A percentile compares a stretch with the other conserved stretches of the same genome.
These are phyloP conservation scores for Dasysyrphus albostriatus DNA, from an alignment of 2,888 invertebrate species.

Conservation along the genomic window DNA sequence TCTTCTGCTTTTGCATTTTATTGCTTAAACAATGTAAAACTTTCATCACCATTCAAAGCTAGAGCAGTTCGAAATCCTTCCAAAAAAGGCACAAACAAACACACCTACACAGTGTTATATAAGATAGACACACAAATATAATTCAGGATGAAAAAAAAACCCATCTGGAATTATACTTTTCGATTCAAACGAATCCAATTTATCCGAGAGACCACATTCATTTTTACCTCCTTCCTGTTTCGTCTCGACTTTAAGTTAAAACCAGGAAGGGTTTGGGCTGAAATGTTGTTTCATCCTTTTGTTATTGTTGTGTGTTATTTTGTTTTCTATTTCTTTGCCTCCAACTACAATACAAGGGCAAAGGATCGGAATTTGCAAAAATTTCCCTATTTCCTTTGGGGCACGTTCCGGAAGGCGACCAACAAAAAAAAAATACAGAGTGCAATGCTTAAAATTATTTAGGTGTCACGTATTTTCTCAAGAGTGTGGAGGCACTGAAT, in stretches of 20 bases:
- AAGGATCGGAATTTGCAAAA: conserved; percentile 64
- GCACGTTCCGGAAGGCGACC: conserved; percentile 73
- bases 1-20: conserved; percentile 69
- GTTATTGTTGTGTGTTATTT: conserved; percentile 35
- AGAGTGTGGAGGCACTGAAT: conserved; percentile 9
- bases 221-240: conserved; percentile 49
- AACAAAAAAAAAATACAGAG: conserved; percentile 48
- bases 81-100: neutral
- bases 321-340: conserved; percentile 11
- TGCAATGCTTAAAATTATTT: conserved; percentile 75
- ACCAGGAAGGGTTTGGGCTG: neutral
- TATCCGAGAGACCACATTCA: conserved; percentile 72
- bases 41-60: conserved; percentile 66
- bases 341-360: conserved; percentile 2
- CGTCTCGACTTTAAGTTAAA: conserved; percentile 24
- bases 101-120: conserved; percentile 1
- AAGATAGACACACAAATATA: conserved; percentile 36
- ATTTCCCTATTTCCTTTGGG: conserved; percentile 72
- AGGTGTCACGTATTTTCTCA: conserved; percentile 72
- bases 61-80: conserved; percentile 4
- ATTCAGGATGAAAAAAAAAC: conserved; percentile 54
- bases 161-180: conserved; percentile 75
- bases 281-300: conserved; percentile 43
- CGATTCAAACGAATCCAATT: conserved; percentile 76
- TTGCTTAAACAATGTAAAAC: conserved; percentile 70